Evolutionary conservation across 2,797 vertebrate genomes (phyloP).

Genomic region (Babyrousa celebensis): DNA sequence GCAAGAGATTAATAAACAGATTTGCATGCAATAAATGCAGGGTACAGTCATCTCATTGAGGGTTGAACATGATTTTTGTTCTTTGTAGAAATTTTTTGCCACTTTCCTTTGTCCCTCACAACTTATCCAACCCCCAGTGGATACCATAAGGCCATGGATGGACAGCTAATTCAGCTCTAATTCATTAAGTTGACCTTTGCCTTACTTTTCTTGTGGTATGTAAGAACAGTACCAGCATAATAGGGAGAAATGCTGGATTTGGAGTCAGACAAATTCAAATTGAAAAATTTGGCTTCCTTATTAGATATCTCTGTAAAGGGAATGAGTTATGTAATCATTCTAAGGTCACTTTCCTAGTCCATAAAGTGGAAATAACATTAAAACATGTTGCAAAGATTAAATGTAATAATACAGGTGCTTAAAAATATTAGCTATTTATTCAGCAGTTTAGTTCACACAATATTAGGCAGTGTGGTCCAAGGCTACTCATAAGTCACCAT

Average conservation of each 20-base stretch:
- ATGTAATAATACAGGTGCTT: slow-evolving; percentile 5
- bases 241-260: not conserved
- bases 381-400: not conserved
- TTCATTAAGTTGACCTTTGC: not conserved
- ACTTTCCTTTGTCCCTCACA: not conserved
- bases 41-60: not conserved
- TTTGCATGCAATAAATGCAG: not conserved
- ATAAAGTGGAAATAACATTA: not conserved
- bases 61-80: not conserved
- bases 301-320: not conserved
- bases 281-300: slow-evolving; percentile 25
- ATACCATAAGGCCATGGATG: not conserved
- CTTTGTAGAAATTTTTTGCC: not conserved
- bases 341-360: not conserved
- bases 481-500: not conserved
- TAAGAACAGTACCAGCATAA: not conserved
- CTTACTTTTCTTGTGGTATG: not conserved
- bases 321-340: not conserved
- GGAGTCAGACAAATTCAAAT: not conserved
- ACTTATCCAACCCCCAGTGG: not conserved
- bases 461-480: not conserved
- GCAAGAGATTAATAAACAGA: not conserved
- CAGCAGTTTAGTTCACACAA: not conserved
- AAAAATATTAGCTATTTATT: not conserved
- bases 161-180: not conserved